Evolutionary conservation across 2,888 invertebrate species (phyloP), one percentile per base, ranked within the genome.

Genomic region (Sinelater perroti): DNA sequence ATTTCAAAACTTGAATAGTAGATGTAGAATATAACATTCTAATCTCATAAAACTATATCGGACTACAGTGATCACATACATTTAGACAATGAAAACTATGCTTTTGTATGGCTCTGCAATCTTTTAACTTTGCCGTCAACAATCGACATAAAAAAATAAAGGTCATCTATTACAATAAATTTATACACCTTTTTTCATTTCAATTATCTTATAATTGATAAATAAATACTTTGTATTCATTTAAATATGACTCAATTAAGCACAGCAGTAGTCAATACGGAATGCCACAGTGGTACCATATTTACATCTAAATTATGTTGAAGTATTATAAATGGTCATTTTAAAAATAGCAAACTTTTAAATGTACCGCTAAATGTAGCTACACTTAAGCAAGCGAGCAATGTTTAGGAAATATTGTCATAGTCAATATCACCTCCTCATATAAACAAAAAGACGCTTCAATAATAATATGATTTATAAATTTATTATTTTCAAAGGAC

Each of bases 11-110:
- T 49, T 36, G 45, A 60, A 54, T 45, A 47, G 49, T 50, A 50
- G 38, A 46, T 58, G 44, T 55, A 54, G 59, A 59, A 59, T 59
- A 54, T 53, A 54, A 54, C 53, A 60, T 56, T 46, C 40, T 61
- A 47, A 56, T 21, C 18, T 56, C 36, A 28, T 54, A 58, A 58
- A 58, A 53, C 53, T 62, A 53, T 62, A 61, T 53, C 58, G 55
- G 62, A 58, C 71, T 71, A 73, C 72, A 67, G 70, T 70, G 70
- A 74, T 72, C 72, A 73, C 72, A 72, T 70, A 73, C 71, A 75
- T 71, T 72, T 73, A 75, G 72, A 75, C 73, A 70, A 71, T 71
- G 69, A 74, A 53, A 70, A 71, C 69, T 69, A 70, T 72, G 69
- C 65, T 66, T 61, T 66, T 70, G 69, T 69, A 66, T 67, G 64